Percentiles rank a stretch among this genome's conserved stretches.
Conservation (phyloP, 2,888 invertebrate species). For the Lagria hirta region DNA sequence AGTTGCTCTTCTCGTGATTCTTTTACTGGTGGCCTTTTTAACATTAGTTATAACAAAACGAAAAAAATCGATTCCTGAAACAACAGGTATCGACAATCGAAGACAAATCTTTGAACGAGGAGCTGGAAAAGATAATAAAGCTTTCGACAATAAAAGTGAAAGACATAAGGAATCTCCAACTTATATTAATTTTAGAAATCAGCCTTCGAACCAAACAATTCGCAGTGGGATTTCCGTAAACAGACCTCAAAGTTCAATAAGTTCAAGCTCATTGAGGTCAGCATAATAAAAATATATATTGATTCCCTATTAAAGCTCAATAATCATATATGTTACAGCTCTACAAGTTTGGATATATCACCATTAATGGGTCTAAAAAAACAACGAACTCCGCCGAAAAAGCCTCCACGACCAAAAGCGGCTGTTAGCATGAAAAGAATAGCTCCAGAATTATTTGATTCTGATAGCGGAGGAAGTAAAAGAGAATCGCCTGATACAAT, state of each 20-base stretch:
- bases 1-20: conserved; percentile 61
- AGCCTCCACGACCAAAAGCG: conserved; percentile 45
- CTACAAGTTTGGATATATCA: conserved; percentile 50
- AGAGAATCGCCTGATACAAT: conserved; percentile 45
- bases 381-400: conserved; percentile 41
- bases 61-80: conserved; percentile 47
- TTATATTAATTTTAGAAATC: conserved; percentile 49
- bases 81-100: conserved; percentile 43
- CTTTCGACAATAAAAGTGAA: too few species aligned
- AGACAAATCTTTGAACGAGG: conserved; percentile 48
- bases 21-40: conserved; percentile 59
- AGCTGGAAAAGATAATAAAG: conserved; percentile 44
- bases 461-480: conserved; percentile 44
- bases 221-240: conserved; percentile 33
- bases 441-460: conserved; percentile 43
- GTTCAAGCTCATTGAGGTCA: conserved; percentile 42
- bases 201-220: conserved; percentile 41
- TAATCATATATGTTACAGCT: conserved; percentile 33
- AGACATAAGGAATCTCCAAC: conserved; percentile 51
- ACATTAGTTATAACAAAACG: conserved; percentile 58
- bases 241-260: conserved; percentile 44
- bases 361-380: conserved; percentile 49
- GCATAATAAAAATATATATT: conserved; percentile 19
- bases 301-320: conserved; percentile 24
- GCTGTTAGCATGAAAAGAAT: conserved; percentile 40